phyloP scores from a whole-genome alignment of 2,797 vertebrate genomes.

The Megalops cyprinoides region DNA sequence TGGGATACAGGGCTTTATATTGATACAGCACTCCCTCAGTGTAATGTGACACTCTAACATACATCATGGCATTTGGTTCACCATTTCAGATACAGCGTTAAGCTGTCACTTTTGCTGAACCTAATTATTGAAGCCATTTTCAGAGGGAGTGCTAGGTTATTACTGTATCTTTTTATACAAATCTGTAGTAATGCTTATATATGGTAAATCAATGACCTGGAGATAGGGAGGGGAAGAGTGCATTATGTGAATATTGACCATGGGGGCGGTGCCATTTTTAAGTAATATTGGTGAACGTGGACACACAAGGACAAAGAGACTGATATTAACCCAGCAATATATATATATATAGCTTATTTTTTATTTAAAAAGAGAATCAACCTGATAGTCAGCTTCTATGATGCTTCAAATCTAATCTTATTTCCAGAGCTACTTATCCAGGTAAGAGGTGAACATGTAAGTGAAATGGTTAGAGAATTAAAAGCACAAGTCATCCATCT shows the following conservation, averaged over 20 bases:
- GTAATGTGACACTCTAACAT: no score
- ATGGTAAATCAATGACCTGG: neutral
- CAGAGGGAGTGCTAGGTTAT: neutral
- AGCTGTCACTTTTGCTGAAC: conserved; percentile 2
- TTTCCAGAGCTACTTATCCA: neutral
- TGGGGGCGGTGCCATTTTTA: neutral
- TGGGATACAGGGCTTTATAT: neutral
- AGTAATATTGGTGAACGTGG: neutral
- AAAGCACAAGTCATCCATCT: conserved; percentile 31
- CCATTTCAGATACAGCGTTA: neutral
- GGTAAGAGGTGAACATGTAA: conserved; percentile 5
- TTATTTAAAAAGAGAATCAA: neutral
- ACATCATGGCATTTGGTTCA: neutral
- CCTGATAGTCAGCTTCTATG: neutral
- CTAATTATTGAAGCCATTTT: neutral
- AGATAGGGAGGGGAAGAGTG: neutral
- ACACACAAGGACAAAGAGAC: neutral
- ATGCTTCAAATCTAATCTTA: neutral
- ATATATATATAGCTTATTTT: neutral
- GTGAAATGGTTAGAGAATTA: conserved; percentile 36
- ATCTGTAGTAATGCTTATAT: conserved; percentile 4
- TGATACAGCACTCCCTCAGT: conserved; percentile 10
- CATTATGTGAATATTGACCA: conserved; percentile 12
- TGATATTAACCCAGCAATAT: neutral
- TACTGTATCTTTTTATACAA: neutral